Conservation (phyloP, 2,888 invertebrate species). For the Nycteola revayana region DNA sequence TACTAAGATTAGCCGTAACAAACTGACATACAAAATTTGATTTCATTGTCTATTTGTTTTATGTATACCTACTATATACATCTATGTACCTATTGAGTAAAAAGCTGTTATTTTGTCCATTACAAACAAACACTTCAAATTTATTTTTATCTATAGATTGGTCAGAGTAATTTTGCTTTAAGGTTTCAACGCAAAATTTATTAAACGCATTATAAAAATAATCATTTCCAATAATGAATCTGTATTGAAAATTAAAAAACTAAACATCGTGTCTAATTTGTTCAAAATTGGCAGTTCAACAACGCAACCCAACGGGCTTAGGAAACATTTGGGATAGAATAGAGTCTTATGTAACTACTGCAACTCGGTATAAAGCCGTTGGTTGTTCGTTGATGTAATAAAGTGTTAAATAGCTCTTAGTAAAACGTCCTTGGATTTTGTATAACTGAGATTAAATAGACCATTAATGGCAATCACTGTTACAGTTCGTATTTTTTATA, state of each 20-base stretch:
- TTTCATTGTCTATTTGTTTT: too few relatives aligned
- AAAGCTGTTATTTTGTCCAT: too few relatives aligned
- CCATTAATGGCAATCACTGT: constrained; percentile 15
- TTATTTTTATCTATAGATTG: too few relatives aligned
- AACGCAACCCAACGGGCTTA: constrained; percentile 43
- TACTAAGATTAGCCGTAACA: too few relatives aligned
- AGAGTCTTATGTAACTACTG: constrained; percentile 8
- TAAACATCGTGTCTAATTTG: constrained; percentile 34
- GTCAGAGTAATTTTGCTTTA: too few relatives aligned
- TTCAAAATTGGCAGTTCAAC: constrained; percentile 29
- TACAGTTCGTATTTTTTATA: too few relatives aligned
- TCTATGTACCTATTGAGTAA: too few relatives aligned
- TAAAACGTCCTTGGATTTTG: background rate
- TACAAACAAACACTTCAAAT: too few relatives aligned
- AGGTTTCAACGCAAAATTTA: too few relatives aligned
- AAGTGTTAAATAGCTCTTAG: background rate
- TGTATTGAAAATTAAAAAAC: constrained; percentile 17
- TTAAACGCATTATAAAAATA: constrained; percentile 14
- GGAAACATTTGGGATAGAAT: constrained; percentile 35
- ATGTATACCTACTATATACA: too few relatives aligned
- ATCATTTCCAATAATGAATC: constrained; percentile 7
- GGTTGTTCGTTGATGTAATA: constrained; percentile 25
- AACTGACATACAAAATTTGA: too few relatives aligned
- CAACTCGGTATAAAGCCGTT: constrained; percentile 29
- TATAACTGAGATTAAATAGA: constrained; percentile 8